Base-by-base conservation (phyloP, 2,797 vertebrate species). In the Danio kyathit region DNA sequence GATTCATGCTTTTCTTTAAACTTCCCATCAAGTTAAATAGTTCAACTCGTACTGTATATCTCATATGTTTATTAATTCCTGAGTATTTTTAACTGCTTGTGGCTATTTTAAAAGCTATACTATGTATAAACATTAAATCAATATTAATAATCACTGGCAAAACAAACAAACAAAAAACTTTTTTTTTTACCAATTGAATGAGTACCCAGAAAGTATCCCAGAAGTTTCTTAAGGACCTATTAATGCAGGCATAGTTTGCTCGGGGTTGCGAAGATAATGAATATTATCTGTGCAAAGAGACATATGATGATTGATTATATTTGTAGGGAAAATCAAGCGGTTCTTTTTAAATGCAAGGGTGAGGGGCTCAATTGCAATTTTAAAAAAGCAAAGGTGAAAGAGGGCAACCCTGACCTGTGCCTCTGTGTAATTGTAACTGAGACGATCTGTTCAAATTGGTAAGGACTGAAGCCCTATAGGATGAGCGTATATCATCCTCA, bases 141-240 rank as follows among this genome's bases (percentile, higher is more conserved):
- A 29, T 59, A 6, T 59, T 59, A 11, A 17, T 9, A 59, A 54
- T 19, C 2, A 46, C 19, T 9, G 54, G 38, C n/a, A 74, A 14
- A 12, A 74, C 29, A 29, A 29, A 29, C 29, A 29, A 29, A 29
- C 1, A 29, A 29, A 29, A 29, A 74, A 44, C 21, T 41, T 59
- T 54, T 44, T 57, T n/a, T 59, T 44, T 46, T 73, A 67, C 40
- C 71, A 74, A 19, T 74, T 59, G 11, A 46, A 13, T 12, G 54
- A 59, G 3, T 29, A 29, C 3, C 40, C 38, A n/a, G 70, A 57
- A 4, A 57, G 11, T 56, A n/a, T 21, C 16, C 8, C 13, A 5
- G 73, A 56, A 2, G 40, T 41, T 41, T 19, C 17, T 11, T 21
- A 43, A 14, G 17, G 38, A 6, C 10, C 56, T 38, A 72, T 16